Base-by-base conservation (phyloP, 2,888 invertebrate species). In the Lymantria dispar region DNA sequence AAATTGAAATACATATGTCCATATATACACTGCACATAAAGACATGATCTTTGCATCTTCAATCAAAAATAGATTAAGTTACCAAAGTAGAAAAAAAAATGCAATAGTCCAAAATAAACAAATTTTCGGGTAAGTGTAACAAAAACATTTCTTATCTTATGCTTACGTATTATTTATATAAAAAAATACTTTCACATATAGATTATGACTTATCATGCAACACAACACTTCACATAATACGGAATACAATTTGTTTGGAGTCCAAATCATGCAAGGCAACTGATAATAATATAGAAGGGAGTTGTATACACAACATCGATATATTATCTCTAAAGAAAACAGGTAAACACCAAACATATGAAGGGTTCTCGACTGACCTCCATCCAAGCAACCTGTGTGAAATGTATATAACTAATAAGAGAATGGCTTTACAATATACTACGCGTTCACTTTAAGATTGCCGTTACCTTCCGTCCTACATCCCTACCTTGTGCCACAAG, bases 361-460 rank as follows among this genome's bases (percentile, higher is more conserved):
- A 66, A 58, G 58, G 60, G 60, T 64, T 56, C 64, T 58, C 60
- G 74, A 93, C 93, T 93, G 84, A 93, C 93, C 93, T 93, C 92
- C 81, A 91, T 93, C 93, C 93, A 93, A 87, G 93, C 93, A 84
- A 93, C 92, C 93, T 93, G 92, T 84, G 64, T 77, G 76, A 83
- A 88, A 82, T 70, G 68, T 68, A 64, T 77, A 81, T 77, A 68
- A 72, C 74, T 72, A 72, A 49, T 72, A 66, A 71, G 72, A 70
- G 48, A 60, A 45, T 43, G 44, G 43, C 15, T 37, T 51, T 52
- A 44, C 47, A 13, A 70, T 8, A 7, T 33, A n/a, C n/a, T n/a
- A n/a, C n/a, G n/a, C n/a, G n/a, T n/a, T n/a, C n/a, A n/a, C n/a
- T n/a, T n/a, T n/a, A n/a, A n/a, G n/a, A n/a, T n/a, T n/a, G n/a